Evolutionary conservation across 2,888 invertebrate genomes (phyloP).

Genomic region (Caenorhabditis macrosperma): DNA sequence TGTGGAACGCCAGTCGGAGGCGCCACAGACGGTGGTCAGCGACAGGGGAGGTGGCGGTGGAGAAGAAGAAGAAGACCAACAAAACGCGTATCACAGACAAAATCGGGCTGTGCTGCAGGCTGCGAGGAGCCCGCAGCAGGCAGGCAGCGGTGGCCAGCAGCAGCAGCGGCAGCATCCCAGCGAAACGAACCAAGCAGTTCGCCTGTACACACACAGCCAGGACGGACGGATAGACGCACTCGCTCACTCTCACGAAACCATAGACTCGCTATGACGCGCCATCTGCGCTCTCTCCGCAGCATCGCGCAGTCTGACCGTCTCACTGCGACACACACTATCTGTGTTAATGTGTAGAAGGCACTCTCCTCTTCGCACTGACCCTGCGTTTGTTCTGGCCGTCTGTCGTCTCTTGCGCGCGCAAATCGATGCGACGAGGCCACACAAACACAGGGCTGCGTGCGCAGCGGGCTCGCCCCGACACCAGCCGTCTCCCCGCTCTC

Average conservation of each 20-base stretch:
- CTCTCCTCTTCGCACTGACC: not conserved
- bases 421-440: constrained; percentile 51
- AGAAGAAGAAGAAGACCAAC: constrained; percentile 25
- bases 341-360: not conserved
- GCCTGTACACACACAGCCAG: constrained; percentile 50
- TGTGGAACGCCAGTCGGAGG: constrained; percentile 13
- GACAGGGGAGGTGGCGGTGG: constrained; percentile 17
- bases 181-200: constrained; percentile 20
- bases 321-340: constrained; percentile 28
- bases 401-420: not conserved
- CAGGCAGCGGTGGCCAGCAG: constrained; percentile 17
- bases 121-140: constrained; percentile 23
- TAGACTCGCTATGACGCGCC: constrained; percentile 25
- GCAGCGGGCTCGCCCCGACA: constrained; percentile 8
- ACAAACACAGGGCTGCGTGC: constrained; percentile 13
- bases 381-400: constrained; percentile 24
- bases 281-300: constrained; percentile 35
- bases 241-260: constrained; percentile 31
- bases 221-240: constrained; percentile 21
- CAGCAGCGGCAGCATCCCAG: constrained; percentile 12
- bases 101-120: constrained; percentile 32
- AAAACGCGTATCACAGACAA: constrained; percentile 34
- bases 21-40: constrained; percentile 15
- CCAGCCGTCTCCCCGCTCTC: constrained; percentile 11
- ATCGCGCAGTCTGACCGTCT: constrained; percentile 29